Evolutionary conservation across 2,113 vertebrate species (phyloP).

Genomic region (Lasiurus borealis): DNA sequence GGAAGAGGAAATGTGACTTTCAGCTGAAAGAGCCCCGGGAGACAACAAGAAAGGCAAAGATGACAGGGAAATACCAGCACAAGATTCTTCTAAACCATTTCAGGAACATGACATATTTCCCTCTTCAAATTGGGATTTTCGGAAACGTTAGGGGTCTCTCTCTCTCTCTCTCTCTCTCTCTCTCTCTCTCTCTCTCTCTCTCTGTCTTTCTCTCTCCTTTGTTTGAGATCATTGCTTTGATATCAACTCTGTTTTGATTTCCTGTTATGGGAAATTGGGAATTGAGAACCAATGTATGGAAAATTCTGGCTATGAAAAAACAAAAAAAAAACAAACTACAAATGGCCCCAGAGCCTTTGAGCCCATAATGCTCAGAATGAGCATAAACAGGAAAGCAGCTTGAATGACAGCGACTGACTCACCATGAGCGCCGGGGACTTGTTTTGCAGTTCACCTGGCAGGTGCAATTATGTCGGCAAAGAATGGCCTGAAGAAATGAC

Average conservation of each 20-base stretch:
- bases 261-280: conserved; percentile 75
- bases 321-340: conserved; percentile 60
- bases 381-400: conserved; percentile 71
- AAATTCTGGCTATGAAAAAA: conserved; percentile 75
- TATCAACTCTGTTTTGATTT: conserved; percentile 63
- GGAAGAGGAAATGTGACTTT: conserved; percentile 81
- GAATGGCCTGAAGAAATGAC: conserved; percentile 79
- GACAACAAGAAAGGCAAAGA: conserved; percentile 76
- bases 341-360: conserved; percentile 68
- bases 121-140: conserved; percentile 61
- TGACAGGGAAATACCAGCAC: conserved; percentile 61
- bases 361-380: conserved; percentile 59
- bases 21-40: conserved; percentile 79
- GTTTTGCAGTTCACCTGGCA: conserved; percentile 79
- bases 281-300: conserved; percentile 74
- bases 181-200: neutral
- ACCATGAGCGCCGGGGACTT: conserved; percentile 65
- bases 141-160: conserved; percentile 20
- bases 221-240: conserved; percentile 53
- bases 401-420: conserved; percentile 76
- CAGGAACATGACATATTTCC: conserved; percentile 50
- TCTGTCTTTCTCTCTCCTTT: conserved; percentile 29
- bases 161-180: no score
- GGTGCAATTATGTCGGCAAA: conserved; percentile 79
- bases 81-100: conserved; percentile 50